Conservation (phyloP, 1,140 invertebrate genomes). For the Ceratoteleas bidentatus region DNA sequence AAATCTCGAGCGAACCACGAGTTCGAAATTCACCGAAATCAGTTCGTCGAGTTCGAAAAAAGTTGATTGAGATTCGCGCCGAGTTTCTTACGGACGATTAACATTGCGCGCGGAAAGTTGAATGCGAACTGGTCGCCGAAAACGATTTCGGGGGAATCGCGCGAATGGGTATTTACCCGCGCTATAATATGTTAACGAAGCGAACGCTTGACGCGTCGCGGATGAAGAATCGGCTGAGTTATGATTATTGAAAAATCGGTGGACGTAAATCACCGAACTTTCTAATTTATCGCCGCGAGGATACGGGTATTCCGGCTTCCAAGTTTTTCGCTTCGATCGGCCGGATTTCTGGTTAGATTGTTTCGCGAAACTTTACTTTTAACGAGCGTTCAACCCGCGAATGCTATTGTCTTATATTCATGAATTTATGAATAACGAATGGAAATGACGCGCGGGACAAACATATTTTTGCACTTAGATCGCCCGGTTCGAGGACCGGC, state of each 20-base stretch:
- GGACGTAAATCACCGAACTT: constrained; percentile 43
- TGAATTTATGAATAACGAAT: constrained; percentile 6
- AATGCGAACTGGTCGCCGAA: not conserved
- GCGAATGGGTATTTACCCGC: not conserved
- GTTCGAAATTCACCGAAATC: too few species aligned
- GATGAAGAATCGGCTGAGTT: constrained; percentile 26
- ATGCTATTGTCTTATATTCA: constrained; percentile 15
- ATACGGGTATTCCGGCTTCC: constrained; percentile 44
- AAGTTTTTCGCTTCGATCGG: constrained; percentile 61
- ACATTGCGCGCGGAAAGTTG: not conserved
- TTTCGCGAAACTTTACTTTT: constrained; percentile 40
- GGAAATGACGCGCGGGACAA: not conserved
- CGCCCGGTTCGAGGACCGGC: too few species aligned
- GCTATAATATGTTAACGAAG: constrained; percentile 2
- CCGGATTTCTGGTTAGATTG: constrained; percentile 53
- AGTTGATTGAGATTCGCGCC: not conserved
- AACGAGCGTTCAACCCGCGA: constrained; percentile 14
- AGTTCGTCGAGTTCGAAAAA: not conserved
- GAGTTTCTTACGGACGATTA: not conserved
- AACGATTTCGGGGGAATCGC: not conserved
- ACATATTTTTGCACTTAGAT: not conserved
- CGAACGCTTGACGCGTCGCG: constrained; percentile 9
- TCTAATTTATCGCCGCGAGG: constrained; percentile 37
- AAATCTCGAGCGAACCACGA: too few species aligned
- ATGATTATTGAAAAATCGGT: constrained; percentile 35